Percentiles rank a stretch among this genome's conserved stretches.
These are phyloP conservation scores for Speoplatyrhinus poulsoni DNA, from an alignment of 2,113 vertebrate species.

Conservation along the genomic window DNA sequence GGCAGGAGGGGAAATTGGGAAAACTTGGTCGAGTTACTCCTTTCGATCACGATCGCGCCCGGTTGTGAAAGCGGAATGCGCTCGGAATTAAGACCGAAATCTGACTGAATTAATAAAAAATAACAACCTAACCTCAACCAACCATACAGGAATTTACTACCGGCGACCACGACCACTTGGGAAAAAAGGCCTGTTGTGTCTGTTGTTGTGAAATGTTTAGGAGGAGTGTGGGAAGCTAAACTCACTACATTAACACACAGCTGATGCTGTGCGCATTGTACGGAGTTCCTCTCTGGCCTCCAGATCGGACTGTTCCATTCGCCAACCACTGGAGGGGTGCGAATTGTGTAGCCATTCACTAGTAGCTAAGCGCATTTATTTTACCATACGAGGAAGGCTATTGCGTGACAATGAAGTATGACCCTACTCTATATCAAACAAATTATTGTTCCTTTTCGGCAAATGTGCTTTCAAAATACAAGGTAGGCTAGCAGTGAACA, in stretches of 20 bases:
- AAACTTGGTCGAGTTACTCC: constrained; percentile 60
- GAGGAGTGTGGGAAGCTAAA: constrained; percentile 35
- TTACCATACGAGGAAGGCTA: too few species aligned
- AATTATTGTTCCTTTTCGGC: too few species aligned
- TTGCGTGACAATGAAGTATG: too few species aligned
- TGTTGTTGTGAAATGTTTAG: constrained; percentile 7
- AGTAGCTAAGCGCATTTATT: too few species aligned
- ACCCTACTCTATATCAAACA: too few species aligned
- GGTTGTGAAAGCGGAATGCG: constrained; percentile 21
- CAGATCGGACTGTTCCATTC: constrained; percentile 66
- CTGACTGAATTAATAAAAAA: neutral
- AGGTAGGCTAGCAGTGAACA: too few species aligned
- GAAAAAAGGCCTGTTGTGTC: neutral
- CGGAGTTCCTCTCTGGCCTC: constrained; percentile 37
- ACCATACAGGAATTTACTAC: neutral
- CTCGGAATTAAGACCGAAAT: neutral
- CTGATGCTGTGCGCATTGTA: constrained; percentile 64
- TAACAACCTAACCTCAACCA: neutral
- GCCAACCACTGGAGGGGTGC: neutral
- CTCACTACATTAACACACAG: constrained; percentile 41
- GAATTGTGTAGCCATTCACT: too few species aligned
- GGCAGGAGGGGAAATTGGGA: constrained; percentile 32
- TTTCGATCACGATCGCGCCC: constrained; percentile 23
- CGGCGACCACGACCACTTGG: neutral
- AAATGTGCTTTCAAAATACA: too few species aligned